Evolutionary conservation across 2,113 vertebrate species (phyloP).

Genomic region (Thamnaconus septentrionalis): DNA sequence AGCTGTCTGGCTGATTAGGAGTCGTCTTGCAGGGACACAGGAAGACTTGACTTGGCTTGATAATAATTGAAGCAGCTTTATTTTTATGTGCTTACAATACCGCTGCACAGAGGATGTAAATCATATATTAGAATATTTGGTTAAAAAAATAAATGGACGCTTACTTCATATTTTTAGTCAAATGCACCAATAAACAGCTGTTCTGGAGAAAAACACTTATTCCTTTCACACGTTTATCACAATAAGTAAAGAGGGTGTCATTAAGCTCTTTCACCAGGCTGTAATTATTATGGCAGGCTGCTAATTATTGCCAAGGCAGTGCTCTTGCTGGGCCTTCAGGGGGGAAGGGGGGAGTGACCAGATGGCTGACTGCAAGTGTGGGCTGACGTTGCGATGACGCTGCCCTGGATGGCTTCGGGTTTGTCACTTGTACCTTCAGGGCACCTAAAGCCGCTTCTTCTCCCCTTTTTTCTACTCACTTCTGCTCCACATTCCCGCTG

Average conservation of each 20-base stretch:
- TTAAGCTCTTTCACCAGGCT: not conserved
- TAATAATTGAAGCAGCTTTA: conserved; percentile 11
- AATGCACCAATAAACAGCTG: too few relatives aligned
- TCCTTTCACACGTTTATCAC: not conserved
- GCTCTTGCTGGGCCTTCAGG: conserved; percentile 32
- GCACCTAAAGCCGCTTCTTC: not conserved
- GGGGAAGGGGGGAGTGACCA: conserved; percentile 30
- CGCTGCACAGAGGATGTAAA: too few relatives aligned
- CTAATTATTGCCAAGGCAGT: conserved; percentile 37
- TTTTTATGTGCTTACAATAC: conserved; percentile 2
- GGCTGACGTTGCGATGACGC: not conserved
- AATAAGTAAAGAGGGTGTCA: conserved; percentile 2
- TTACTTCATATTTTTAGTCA: too few relatives aligned
- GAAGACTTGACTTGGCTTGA: conserved; percentile 1
- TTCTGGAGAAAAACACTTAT: not conserved
- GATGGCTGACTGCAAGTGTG: conserved; percentile 40
- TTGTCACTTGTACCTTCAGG: conserved; percentile 3
- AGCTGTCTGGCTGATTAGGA: not conserved
- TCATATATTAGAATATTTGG: too few relatives aligned
- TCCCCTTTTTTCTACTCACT: too few relatives aligned
- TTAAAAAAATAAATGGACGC: too few relatives aligned
- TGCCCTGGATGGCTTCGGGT: conserved; percentile 3
- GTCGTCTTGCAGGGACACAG: not conserved
- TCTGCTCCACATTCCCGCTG: not conserved
- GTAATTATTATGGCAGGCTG: conserved; percentile 29